Conservation (phyloP, 2,797 vertebrate genomes). For the Oreortyx pictus region DNA sequence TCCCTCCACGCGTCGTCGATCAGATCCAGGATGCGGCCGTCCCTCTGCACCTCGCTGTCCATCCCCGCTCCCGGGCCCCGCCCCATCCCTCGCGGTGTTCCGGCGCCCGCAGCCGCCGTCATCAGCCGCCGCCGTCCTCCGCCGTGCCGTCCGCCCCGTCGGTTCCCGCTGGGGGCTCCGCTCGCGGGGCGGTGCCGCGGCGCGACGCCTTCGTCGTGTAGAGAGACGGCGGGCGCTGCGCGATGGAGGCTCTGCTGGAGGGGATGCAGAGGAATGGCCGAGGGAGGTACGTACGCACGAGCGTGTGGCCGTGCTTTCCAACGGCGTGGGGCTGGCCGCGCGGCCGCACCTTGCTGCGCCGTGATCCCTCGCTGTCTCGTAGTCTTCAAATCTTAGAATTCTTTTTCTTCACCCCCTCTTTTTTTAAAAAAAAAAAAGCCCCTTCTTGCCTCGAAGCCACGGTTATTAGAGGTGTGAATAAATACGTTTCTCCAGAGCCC, state of each 20-base stretch:
- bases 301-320: not conserved
- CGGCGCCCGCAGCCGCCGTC: too few relatives aligned
- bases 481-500: not conserved
- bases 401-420: not conserved
- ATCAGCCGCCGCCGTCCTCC: too few relatives aligned
- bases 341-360: not conserved
- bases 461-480: not conserved
- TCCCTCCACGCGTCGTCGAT: constrained; percentile 98
- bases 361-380: not conserved
- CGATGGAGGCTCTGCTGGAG: constrained; percentile 82
- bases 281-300: constrained; percentile 69
- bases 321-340: too few relatives aligned
- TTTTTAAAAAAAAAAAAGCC: not conserved
- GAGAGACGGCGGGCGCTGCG: not conserved
- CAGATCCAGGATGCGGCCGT: constrained; percentile 94
- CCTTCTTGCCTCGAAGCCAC: not conserved
- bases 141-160: too few relatives aligned
- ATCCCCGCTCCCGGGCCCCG: constrained; percentile 36
- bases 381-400: too few relatives aligned
- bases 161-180: too few relatives aligned
- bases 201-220: not conserved
- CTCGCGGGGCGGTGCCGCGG: too few relatives aligned
- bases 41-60: constrained; percentile 96
- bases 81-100: too few relatives aligned
- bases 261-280: constrained; percentile 74